Conservation (phyloP, 1,140 invertebrate genomes). For the Macrobrachium nipponense region DNA sequence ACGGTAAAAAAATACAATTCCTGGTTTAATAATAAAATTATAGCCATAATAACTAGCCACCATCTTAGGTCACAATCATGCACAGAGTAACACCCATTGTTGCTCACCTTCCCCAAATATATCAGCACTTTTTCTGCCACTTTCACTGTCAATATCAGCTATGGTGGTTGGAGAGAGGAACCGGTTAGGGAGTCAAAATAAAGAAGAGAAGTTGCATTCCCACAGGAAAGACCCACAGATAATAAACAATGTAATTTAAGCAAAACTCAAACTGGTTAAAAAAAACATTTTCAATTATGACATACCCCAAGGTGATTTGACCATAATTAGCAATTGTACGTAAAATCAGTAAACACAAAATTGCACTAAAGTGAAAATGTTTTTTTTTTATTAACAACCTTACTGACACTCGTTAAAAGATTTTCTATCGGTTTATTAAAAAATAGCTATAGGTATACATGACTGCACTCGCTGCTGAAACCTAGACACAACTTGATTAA, state of each 20-base stretch:
- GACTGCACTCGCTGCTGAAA: too few relatives aligned
- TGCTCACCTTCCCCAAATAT: constrained; percentile 40
- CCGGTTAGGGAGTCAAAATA: constrained; percentile 26
- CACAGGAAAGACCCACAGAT: not conserved
- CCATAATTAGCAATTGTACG: too few relatives aligned
- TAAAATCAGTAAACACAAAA: too few relatives aligned
- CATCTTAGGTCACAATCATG: constrained; percentile 28
- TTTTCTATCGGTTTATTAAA: too few relatives aligned
- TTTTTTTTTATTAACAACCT: too few relatives aligned
- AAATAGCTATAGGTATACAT: too few relatives aligned
- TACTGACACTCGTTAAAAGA: not conserved
- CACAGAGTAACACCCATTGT: constrained; percentile 24
- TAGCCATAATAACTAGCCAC: constrained; percentile 6
- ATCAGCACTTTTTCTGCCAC: constrained; percentile 48
- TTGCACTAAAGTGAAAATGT: too few relatives aligned
- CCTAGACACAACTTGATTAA: too few relatives aligned
- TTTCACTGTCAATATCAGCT: constrained; percentile 42
- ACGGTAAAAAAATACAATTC: constrained; percentile 1
- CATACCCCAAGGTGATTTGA: not conserved
- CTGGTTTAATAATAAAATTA: constrained; percentile 11
- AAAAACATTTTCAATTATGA: too few relatives aligned
- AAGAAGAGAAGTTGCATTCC: constrained; percentile 7
- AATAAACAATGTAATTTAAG: constrained; percentile 3
- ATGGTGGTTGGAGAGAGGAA: constrained; percentile 58
- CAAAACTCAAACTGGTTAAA: not conserved